A percentile compares a stretch with the other conserved stretches of the same genome.
phyloP scores from a whole-genome alignment of 2,113 vertebrate genomes.

The Xiphophorus hellerii region DNA sequence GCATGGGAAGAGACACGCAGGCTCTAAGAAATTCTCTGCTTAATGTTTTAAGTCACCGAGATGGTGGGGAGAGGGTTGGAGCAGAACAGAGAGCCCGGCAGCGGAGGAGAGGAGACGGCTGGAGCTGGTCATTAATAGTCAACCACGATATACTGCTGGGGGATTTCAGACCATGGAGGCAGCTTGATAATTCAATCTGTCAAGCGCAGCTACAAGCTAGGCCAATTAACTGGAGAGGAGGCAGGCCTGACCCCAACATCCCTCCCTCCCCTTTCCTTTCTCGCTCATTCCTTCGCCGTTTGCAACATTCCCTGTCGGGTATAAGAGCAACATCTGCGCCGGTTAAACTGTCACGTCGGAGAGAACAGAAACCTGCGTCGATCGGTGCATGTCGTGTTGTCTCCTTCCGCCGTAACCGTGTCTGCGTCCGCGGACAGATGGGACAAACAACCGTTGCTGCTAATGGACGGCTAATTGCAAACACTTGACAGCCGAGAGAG shows the following conservation, averaged over 20 bases:
- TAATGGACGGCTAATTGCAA: conserved; percentile 66
- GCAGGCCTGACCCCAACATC: conserved; percentile 64
- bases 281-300: conserved; percentile 40
- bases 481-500: conserved; percentile 49
- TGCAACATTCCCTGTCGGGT: conserved; percentile 59
- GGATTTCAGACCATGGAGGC: conserved; percentile 66
- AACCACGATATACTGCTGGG: conserved; percentile 69
- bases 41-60: conserved; percentile 41
- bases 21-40: conserved; percentile 27
- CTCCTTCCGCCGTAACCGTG: conserved; percentile 21
- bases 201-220: conserved; percentile 71
- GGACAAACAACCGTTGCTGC: conserved; percentile 55
- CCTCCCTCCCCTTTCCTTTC: conserved; percentile 17
- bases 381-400: conserved; percentile 14
- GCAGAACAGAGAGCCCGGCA: conserved; percentile 29
- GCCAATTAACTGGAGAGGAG: conserved; percentile 80
- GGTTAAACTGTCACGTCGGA: conserved; percentile 65
- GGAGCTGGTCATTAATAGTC: conserved; percentile 77
- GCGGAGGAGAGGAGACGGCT: conserved; percentile 52
- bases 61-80: conserved; percentile 2
- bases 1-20: conserved; percentile 27
- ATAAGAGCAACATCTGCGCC: conserved; percentile 65
- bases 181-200: conserved; percentile 82
- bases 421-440: conserved; percentile 62
- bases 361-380: conserved; percentile 25